Conservation (phyloP, 2,797 vertebrate genomes). For the Danio albolineatus region DNA sequence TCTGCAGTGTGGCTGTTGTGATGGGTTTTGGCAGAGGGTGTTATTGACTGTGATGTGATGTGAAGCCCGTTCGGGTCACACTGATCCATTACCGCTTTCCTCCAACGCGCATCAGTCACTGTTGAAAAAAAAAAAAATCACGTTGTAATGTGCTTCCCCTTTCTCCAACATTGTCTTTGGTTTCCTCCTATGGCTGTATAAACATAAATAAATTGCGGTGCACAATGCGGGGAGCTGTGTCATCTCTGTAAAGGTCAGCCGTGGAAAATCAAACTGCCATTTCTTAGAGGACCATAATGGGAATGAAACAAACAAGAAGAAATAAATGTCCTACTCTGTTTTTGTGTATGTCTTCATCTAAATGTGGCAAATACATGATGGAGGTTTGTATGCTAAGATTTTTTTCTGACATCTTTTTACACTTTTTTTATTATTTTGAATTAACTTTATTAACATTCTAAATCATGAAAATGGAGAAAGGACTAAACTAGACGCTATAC, state of each 20-base stretch:
- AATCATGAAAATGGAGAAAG: too few species aligned
- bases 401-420: background rate
- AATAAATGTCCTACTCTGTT: background rate
- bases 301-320: slow-evolving; percentile 12
- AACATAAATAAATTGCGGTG: slow-evolving; percentile 30
- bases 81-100: slow-evolving; percentile 36
- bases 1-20: background rate
- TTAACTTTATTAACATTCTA: background rate
- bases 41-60: slow-evolving; percentile 40
- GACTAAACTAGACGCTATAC: too few species aligned
- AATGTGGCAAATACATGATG: background rate
- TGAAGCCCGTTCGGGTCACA: slow-evolving; percentile 26
- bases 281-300: slow-evolving; percentile 7
- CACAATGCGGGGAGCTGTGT: slow-evolving; percentile 38
- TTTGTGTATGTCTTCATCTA: background rate
- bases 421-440: background rate
- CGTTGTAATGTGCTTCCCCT: slow-evolving; percentile 15
- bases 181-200: slow-evolving; percentile 11
- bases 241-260: slow-evolving; percentile 49
- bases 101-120: slow-evolving; percentile 28
- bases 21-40: slow-evolving; percentile 30
- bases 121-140: background rate
- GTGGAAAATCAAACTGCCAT: slow-evolving; percentile 9
- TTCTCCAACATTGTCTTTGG: slow-evolving; percentile 24
- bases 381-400: too few species aligned